A percentile compares a stretch with the other conserved stretches of the same genome.
These are phyloP conservation scores for Synergus gifuensis DNA, from an alignment of 2,888 invertebrate genomes.

Conservation along the genomic window DNA sequence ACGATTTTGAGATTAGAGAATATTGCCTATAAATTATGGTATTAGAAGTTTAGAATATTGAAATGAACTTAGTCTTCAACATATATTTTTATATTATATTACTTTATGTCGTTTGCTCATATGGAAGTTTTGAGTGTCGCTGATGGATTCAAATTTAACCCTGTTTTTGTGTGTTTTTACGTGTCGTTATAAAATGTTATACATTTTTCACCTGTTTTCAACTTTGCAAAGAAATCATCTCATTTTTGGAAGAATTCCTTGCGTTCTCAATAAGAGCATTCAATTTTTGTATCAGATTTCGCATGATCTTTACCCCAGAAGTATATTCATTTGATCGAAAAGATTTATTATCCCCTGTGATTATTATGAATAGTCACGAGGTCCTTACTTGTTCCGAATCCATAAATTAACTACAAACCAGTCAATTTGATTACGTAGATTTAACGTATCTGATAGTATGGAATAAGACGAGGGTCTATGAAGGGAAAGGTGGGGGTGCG, in stretches of 20 bases:
- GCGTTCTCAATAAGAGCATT: neutral
- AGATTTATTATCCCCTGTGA: constrained; percentile 28
- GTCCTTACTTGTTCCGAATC: constrained; percentile 34
- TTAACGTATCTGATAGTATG: constrained; percentile 28
- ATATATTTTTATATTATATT: no score
- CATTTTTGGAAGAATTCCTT: neutral
- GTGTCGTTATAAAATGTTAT: no score
- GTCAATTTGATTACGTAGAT: constrained; percentile 35
- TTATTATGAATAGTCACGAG: constrained; percentile 35
- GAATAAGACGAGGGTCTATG: neutral
- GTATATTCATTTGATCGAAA: neutral
- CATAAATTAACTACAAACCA: constrained; percentile 39
- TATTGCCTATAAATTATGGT: no score
- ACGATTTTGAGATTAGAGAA: no score
- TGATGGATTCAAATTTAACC: no score
- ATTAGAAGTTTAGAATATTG: no score
- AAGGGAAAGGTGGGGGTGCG: constrained; percentile 48
- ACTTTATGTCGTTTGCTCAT: no score
- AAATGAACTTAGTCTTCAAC: no score
- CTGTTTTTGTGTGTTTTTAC: no score
- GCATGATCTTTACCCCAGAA: neutral
- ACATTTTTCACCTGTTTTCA: no score
- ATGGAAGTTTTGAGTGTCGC: no score
- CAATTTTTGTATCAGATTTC: neutral
- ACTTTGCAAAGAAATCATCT: no score